Evolutionary conservation across 2,113 vertebrate species (phyloP).

Genomic region (Glaucidium brasilianum): DNA sequence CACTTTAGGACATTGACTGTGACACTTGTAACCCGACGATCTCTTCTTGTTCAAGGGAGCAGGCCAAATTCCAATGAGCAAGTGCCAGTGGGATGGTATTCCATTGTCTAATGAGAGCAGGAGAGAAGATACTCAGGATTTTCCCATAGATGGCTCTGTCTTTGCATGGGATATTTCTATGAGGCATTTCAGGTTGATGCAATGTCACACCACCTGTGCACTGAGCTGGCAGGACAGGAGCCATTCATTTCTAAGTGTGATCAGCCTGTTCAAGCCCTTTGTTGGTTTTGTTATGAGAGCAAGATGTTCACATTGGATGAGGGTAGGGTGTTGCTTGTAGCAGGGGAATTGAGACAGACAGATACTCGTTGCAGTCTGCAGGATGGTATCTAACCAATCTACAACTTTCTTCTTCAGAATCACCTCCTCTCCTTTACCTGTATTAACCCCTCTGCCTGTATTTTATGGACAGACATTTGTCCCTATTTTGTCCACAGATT

Average conservation of each 20-base stretch:
- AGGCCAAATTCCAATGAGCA: not conserved
- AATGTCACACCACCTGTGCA: fast-evolving
- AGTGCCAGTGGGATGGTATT: not conserved
- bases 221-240: not conserved
- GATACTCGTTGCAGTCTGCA: not conserved
- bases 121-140: not conserved
- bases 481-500: not conserved
- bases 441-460: not conserved
- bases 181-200: not conserved
- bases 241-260: not conserved
- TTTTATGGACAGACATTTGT: not conserved
- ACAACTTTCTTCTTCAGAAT: not conserved
- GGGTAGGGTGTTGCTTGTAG: not conserved
- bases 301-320: not conserved
- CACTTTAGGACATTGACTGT: not conserved
- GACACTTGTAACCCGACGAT: not conserved
- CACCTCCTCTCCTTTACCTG: not conserved
- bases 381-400: not conserved
- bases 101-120: not conserved
- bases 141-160: not conserved
- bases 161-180: not conserved
- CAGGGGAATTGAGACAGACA: not conserved
- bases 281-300: not conserved
- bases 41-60: not conserved
- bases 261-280: not conserved